These are phyloP conservation scores for Amniataba percoides DNA, from an alignment of 2,797 vertebrate species.

Conservation along the genomic window DNA sequence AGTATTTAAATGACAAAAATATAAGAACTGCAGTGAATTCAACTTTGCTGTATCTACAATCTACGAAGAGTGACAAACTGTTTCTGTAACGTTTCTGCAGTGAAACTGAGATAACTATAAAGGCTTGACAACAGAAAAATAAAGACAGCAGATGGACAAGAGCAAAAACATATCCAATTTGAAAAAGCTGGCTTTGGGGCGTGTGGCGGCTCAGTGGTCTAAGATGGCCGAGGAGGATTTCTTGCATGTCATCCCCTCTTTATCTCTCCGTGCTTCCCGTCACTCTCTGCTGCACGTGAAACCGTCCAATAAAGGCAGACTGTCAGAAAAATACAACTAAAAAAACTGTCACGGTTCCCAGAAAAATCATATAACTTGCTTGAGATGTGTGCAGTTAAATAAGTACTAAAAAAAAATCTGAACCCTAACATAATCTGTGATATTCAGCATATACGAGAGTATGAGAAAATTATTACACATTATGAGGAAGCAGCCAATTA, in stretches of 20 bases:
- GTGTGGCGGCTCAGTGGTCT: background rate
- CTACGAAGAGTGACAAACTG: background rate
- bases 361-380: background rate
- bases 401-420: background rate
- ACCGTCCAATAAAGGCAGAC: background rate
- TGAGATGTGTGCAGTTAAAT: background rate
- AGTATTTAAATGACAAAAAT: background rate
- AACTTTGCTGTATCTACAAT: background rate
- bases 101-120: conserved; percentile 21
- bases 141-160: conserved; percentile 31
- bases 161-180: conserved; percentile 34
- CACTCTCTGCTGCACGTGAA: background rate
- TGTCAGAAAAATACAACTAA: background rate
- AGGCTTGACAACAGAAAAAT: conserved; percentile 17
- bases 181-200: conserved; percentile 20
- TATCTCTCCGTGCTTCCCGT: background rate
- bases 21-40: background rate
- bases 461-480: too few species aligned
- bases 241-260: background rate
- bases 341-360: background rate
- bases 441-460: background rate
- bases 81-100: conserved; percentile 10
- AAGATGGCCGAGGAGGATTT: conserved; percentile 17
- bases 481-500: background rate
- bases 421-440: background rate